phyloP scores from a whole-genome alignment of 2,113 vertebrate genomes.

The Lasiurus cinereus region DNA sequence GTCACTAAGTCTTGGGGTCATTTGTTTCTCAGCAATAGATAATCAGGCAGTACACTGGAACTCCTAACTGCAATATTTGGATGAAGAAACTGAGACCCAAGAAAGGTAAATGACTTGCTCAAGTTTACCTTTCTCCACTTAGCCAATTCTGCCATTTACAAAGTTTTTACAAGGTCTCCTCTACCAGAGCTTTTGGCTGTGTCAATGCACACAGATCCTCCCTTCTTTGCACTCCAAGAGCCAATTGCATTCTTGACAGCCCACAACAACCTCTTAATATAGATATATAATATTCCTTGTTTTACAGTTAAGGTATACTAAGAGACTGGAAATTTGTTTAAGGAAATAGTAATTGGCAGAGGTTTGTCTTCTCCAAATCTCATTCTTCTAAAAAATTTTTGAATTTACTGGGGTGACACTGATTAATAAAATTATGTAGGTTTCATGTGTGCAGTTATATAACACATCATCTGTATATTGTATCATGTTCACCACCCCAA shows the following conservation, averaged over 20 bases:
- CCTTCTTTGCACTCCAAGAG: neutral
- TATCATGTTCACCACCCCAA: neutral
- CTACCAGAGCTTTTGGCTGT: neutral
- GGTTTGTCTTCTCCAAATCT: neutral
- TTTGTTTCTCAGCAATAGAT: neutral
- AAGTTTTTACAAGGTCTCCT: neutral
- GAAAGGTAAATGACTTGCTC: neutral
- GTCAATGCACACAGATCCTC: neutral
- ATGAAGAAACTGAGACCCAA: neutral
- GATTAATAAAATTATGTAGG: neutral
- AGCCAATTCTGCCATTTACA: neutral
- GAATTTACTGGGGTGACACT: neutral
- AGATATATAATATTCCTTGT: neutral
- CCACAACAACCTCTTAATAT: neutral
- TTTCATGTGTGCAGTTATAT: neutral
- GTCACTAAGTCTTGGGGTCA: neutral
- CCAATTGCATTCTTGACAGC: neutral
- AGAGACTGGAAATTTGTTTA: slow-evolving; percentile 1
- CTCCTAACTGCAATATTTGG: neutral
- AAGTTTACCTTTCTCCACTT: neutral
- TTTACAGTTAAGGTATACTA: neutral
- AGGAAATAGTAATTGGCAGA: neutral
- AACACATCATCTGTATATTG: neutral
- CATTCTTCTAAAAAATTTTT: neutral
- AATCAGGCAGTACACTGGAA: neutral